Evolutionary conservation across 2,797 vertebrate species (phyloP).

Genomic region (Argentina silus): DNA sequence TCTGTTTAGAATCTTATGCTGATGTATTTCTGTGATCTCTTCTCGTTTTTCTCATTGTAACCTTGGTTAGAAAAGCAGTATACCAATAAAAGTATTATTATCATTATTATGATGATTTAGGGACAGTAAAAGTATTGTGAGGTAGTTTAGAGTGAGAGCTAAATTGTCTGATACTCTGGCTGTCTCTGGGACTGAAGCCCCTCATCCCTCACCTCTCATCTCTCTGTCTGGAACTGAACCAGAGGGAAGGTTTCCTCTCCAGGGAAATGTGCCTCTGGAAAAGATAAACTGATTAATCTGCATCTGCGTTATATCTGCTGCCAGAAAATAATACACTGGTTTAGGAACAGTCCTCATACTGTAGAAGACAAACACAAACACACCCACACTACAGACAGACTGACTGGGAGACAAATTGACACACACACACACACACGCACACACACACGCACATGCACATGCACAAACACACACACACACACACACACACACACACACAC

Average conservation of each 20-base stretch:
- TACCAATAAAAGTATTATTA: too few species aligned
- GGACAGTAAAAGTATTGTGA: too few species aligned
- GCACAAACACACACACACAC: background rate
- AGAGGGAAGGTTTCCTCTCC: constrained; percentile 2
- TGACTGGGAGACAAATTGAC: too few species aligned
- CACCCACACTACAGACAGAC: background rate
- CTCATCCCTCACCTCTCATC: background rate
- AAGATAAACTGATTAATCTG: background rate
- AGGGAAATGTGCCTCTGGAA: background rate
- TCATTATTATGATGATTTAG: too few species aligned
- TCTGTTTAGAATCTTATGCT: too few species aligned
- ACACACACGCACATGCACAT: background rate
- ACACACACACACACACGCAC: background rate
- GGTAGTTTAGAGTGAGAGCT: too few species aligned
- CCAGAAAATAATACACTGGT: background rate
- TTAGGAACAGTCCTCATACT: background rate
- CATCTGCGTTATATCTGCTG: background rate
- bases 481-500: background rate
- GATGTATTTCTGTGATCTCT: too few species aligned
- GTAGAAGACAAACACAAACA: background rate
- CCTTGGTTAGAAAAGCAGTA: too few species aligned
- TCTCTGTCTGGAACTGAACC: background rate
- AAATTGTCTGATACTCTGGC: background rate
- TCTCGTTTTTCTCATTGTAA: too few species aligned
- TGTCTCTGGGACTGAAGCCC: background rate